phyloP scores from a whole-genome alignment of 2,113 vertebrate species.

The Rhynchomys soricoides region DNA sequence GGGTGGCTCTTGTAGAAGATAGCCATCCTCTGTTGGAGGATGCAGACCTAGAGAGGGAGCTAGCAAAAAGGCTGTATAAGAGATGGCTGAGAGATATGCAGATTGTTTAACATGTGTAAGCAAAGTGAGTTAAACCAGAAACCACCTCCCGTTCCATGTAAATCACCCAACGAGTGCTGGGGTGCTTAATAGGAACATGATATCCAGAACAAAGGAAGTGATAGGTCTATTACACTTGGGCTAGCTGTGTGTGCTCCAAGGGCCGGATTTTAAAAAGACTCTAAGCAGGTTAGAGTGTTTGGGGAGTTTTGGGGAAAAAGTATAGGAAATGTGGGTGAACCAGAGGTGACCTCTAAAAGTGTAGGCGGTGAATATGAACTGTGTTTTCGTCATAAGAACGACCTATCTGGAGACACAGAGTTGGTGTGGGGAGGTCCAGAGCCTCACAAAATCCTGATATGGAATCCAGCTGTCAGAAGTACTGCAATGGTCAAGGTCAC shows the following conservation, averaged over 20 bases:
- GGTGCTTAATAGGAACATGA: background rate
- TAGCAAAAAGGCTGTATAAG: background rate
- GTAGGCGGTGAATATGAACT: background rate
- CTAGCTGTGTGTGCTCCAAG: background rate
- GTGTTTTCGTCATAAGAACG: background rate
- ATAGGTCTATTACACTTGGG: background rate
- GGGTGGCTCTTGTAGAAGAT: background rate
- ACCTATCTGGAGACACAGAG: background rate
- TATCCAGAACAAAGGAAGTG: background rate
- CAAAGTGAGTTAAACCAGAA: background rate
- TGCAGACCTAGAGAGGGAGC: background rate
- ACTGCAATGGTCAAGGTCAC: background rate
- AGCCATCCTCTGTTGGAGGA: background rate
- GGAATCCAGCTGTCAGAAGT: background rate
- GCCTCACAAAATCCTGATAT: background rate
- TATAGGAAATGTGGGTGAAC: no score
- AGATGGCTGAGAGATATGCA: background rate
- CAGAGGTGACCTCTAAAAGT: background rate
- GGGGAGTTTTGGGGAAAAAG: background rate
- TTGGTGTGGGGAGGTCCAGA: background rate
- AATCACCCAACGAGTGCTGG: background rate
- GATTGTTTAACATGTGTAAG: background rate
- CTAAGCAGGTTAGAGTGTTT: background rate
- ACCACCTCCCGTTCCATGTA: background rate
- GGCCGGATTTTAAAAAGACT: background rate